A percentile compares a stretch with the other conserved stretches of the same genome.
Conservation (phyloP, 1,140 invertebrate genomes). For the Trichoplusia ni region DNA sequence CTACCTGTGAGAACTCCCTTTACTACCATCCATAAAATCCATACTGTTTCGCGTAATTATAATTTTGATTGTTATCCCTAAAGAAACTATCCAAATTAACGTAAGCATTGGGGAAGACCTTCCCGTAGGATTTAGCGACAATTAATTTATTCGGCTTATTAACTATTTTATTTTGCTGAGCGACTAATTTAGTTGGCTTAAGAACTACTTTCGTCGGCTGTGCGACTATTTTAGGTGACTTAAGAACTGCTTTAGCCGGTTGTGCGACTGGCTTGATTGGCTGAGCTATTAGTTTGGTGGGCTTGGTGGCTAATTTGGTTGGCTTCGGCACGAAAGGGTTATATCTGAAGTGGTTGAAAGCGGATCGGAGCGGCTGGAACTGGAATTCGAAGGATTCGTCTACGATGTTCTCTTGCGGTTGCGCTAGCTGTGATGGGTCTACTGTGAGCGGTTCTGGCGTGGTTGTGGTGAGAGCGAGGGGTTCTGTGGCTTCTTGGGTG, state of each 20-base stretch:
- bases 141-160: constrained; percentile 20
- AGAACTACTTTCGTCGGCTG: background rate
- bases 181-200: constrained; percentile 10
- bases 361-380: constrained; percentile 29
- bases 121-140: constrained; percentile 25
- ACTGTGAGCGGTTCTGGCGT: constrained; percentile 26
- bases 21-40: constrained; percentile 35
- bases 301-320: background rate
- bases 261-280: background rate
- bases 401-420: constrained; percentile 10
- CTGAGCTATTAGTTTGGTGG: too few relatives aligned
- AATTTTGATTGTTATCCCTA: constrained; percentile 14
- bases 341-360: constrained; percentile 15
- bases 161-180: constrained; percentile 1
- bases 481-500: constrained; percentile 11
- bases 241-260: background rate
- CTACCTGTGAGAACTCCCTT: constrained; percentile 17
- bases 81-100: constrained; percentile 36
- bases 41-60: constrained; percentile 7
- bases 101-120: constrained; percentile 33
- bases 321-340: constrained; percentile 5
- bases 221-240: background rate
- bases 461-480: constrained; percentile 5
- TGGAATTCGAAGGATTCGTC: constrained; percentile 29
- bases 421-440: constrained; percentile 2